Evolutionary conservation across 2,113 vertebrate species (phyloP).

Genomic region (Siphamia tubifer): DNA sequence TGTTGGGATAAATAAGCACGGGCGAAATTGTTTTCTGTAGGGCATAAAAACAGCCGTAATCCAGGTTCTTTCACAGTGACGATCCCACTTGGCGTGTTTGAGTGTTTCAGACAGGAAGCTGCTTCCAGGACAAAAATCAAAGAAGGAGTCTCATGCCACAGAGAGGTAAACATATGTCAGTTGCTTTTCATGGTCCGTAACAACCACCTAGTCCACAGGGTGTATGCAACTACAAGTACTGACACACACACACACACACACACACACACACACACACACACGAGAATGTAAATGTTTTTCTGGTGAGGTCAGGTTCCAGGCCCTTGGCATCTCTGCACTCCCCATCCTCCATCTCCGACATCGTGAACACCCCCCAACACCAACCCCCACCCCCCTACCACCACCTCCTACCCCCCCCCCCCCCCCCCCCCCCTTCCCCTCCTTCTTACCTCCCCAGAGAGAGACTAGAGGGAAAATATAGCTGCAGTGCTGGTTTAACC

Average conservation of each 20-base stretch:
- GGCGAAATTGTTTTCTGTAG: not conserved
- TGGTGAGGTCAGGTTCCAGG: slow-evolving; percentile 70
- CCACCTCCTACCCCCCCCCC: slow-evolving; percentile 6
- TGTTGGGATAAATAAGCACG: slow-evolving; percentile 21
- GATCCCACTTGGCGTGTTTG: slow-evolving; percentile 29
- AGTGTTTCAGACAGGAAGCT: slow-evolving; percentile 37
- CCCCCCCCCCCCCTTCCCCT: not conserved
- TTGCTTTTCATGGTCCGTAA: slow-evolving; percentile 45
- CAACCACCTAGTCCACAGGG: slow-evolving; percentile 39
- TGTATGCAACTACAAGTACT: not conserved
- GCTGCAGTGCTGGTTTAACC: slow-evolving; percentile 71
- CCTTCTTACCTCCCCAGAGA: slow-evolving; percentile 32
- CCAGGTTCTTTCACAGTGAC: slow-evolving; percentile 13
- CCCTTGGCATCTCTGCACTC: slow-evolving; percentile 56
- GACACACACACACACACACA: slow-evolving; percentile 16
- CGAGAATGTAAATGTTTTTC: slow-evolving; percentile 68
- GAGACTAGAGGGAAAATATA: slow-evolving; percentile 55
- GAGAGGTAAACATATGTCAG: slow-evolving; percentile 57
- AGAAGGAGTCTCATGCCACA: slow-evolving; percentile 40
- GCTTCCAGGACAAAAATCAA: slow-evolving; percentile 46
- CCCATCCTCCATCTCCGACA: slow-evolving; percentile 42
- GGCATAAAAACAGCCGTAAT: slow-evolving; percentile 25
- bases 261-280: slow-evolving; percentile 10
- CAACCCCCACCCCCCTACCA: too few relatives aligned
- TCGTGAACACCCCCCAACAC: slow-evolving; percentile 10